Percentiles rank a stretch among this genome's conserved stretches.
Conservation (phyloP, 2,888 invertebrate genomes). For the Noctua fimbriata region DNA sequence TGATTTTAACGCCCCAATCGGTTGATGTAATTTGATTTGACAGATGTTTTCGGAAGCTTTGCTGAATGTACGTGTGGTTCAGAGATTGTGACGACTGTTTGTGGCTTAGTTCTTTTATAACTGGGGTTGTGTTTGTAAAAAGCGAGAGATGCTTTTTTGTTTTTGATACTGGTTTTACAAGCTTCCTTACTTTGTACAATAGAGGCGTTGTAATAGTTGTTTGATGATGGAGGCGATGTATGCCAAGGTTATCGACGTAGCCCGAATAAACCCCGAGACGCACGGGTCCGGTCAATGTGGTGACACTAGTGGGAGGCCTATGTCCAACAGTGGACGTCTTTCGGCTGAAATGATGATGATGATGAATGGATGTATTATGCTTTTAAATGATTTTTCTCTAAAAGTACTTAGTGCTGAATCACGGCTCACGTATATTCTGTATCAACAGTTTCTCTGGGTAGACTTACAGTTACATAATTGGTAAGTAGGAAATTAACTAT, state of each 20-base stretch:
- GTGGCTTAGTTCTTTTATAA: constrained; percentile 35
- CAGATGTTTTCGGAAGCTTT: constrained; percentile 78
- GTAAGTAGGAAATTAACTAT: neutral
- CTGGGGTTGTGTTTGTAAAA: constrained; percentile 14
- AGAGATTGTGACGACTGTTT: constrained; percentile 52
- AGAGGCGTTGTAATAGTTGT: neutral
- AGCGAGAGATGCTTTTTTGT: neutral
- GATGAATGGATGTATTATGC: neutral
- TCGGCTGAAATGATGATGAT: too few species aligned
- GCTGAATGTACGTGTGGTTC: constrained; percentile 22
- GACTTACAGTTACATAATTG: constrained; percentile 7
- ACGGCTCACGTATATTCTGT: too few species aligned
- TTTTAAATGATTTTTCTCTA: neutral
- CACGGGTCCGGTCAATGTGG: too few species aligned
- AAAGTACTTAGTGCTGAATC: neutral
- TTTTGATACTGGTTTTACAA: neutral
- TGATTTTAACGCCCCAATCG: constrained; percentile 81
- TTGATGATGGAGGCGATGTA: too few species aligned
- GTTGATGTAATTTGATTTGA: constrained; percentile 79
- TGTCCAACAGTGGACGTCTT: too few species aligned
- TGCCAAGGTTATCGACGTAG: too few species aligned
- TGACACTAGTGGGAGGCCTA: too few species aligned
- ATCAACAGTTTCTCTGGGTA: constrained; percentile 5
- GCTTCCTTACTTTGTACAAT: neutral
- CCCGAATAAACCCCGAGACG: too few species aligned